These are phyloP conservation scores for Dicyrtomina minuta DNA, from an alignment of 2,888 invertebrate genomes.

Conservation along the genomic window DNA sequence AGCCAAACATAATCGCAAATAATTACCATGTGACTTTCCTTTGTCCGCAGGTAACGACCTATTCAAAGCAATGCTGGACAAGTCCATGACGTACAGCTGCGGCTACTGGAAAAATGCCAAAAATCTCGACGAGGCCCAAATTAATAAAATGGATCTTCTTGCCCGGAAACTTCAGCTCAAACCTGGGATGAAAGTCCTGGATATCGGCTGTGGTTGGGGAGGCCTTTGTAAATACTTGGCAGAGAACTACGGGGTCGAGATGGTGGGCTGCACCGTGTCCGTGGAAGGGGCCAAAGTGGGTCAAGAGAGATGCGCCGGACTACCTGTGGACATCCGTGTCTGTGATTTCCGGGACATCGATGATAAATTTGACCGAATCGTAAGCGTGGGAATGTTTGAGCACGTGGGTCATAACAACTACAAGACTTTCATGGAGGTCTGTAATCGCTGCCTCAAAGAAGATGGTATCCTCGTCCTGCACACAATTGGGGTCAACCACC, in stretches of 20 bases:
- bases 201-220: slow-evolving; percentile 48
- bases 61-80: too few relatives aligned
- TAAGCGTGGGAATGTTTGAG: slow-evolving; percentile 47
- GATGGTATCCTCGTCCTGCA: slow-evolving; percentile 45
- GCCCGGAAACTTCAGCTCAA: slow-evolving; percentile 44
- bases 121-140: slow-evolving; percentile 45
- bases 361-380: slow-evolving; percentile 43
- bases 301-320: slow-evolving; percentile 27
- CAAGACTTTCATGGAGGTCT: slow-evolving; percentile 37
- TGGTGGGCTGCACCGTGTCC: slow-evolving; percentile 39
- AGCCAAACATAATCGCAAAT: too few relatives aligned
- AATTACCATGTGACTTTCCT: too few relatives aligned
- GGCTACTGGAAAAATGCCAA: too few relatives aligned
- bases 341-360: slow-evolving; percentile 38
- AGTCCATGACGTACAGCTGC: too few relatives aligned
- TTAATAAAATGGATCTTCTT: slow-evolving; percentile 47
- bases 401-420: slow-evolving; percentile 42
- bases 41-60: too few relatives aligned
- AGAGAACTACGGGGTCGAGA: slow-evolving; percentile 33
- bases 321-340: slow-evolving; percentile 36
- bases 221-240: slow-evolving; percentile 41
- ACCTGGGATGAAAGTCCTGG: slow-evolving; percentile 50
- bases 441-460: slow-evolving; percentile 36
- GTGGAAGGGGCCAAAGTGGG: slow-evolving; percentile 35
- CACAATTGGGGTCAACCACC: slow-evolving; percentile 37